Conservation (phyloP, 2,797 vertebrate species). For the Micrastur ruficollis region DNA sequence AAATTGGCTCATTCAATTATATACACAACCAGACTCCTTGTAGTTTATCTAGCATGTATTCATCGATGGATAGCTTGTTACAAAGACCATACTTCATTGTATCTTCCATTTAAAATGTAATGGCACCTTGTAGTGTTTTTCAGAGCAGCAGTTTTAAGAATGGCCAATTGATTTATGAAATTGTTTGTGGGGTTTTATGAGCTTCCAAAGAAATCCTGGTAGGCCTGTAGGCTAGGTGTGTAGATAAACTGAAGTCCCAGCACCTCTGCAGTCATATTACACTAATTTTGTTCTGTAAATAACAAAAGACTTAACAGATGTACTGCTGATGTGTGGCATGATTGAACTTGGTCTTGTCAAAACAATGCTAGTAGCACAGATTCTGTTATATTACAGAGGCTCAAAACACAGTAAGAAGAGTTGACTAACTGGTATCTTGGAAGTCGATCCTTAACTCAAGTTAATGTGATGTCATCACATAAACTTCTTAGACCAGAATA, state of each 20-base stretch:
- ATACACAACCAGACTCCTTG: neutral
- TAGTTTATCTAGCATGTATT: neutral
- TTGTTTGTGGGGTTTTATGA: fast-evolving
- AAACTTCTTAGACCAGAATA: neutral
- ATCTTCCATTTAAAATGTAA: neutral
- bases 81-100: neutral
- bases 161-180: neutral
- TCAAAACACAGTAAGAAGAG: neutral
- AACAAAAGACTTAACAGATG: neutral
- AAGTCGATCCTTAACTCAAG: neutral
- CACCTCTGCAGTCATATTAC: neutral
- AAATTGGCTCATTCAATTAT: neutral
- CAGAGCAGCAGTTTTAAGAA: neutral
- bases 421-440: neutral
- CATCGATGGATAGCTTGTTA: neutral
- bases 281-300: neutral
- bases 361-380: neutral
- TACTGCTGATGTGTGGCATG: neutral
- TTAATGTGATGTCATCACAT: neutral
- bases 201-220: neutral
- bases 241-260: neutral
- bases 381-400: neutral
- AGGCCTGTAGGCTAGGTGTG: neutral
- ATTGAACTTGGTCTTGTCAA: neutral
- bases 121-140: neutral